phyloP scores from a whole-genome alignment of 2,888 invertebrate species.

The Tiliacea citrago region DNA sequence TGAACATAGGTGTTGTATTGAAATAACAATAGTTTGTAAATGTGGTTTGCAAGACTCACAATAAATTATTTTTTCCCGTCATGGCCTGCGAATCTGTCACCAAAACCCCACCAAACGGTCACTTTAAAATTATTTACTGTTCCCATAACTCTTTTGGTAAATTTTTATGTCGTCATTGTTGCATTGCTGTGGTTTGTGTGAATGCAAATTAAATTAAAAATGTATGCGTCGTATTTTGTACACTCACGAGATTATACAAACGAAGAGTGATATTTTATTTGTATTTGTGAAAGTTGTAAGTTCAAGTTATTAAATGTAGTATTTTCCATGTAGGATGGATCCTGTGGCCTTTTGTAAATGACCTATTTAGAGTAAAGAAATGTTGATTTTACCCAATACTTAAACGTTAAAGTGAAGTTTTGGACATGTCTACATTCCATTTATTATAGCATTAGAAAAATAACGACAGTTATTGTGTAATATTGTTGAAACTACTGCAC shows the following conservation, averaged over 20 bases:
- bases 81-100: constrained; percentile 75
- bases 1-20: constrained; percentile 55
- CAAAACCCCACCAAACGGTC: constrained; percentile 76
- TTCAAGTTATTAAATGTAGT: background rate
- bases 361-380: background rate
- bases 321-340: background rate
- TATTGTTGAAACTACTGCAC: too few species aligned
- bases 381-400: too few species aligned
- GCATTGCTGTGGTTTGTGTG: constrained; percentile 68
- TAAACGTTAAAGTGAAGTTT: background rate
- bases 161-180: constrained; percentile 79
- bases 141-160: constrained; percentile 76
- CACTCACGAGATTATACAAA: constrained; percentile 11
- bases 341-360: background rate
- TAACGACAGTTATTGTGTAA: too few species aligned
- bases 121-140: constrained; percentile 82
- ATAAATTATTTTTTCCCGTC: constrained; percentile 72
- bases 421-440: background rate
- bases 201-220: constrained; percentile 74
- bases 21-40: constrained; percentile 58
- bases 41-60: constrained; percentile 57
- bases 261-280: constrained; percentile 48
- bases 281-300: constrained; percentile 22
- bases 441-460: too few species aligned
- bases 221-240: constrained; percentile 68